phyloP scores from a whole-genome alignment of 2,888 invertebrate genomes.

The Lasioglossum leucozonium region DNA sequence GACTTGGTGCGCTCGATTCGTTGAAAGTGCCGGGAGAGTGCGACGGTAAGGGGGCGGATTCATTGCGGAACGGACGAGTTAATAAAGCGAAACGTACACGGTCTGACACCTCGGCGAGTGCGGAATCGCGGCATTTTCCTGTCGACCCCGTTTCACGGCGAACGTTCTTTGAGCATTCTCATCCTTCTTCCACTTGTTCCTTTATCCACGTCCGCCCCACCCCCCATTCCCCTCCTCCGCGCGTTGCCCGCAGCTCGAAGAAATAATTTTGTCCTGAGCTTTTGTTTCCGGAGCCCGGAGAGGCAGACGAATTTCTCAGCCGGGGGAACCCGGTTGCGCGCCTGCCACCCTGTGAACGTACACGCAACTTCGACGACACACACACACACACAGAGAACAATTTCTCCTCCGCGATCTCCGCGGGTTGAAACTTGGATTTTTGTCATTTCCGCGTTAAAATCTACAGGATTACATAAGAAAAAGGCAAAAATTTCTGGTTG shows the following conservation, averaged over 20 bases:
- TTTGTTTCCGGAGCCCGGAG: slow-evolving; percentile 29
- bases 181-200: neutral
- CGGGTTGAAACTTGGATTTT: too few species aligned
- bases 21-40: neutral
- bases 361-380: too few species aligned
- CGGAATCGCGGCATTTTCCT: slow-evolving; percentile 48
- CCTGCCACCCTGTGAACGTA: neutral
- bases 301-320: slow-evolving; percentile 24
- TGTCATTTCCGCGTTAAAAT: too few species aligned
- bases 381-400: too few species aligned
- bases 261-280: slow-evolving; percentile 44
- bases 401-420: too few species aligned
- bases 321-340: slow-evolving; percentile 7
- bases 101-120: slow-evolving; percentile 36
- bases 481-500: too few species aligned
- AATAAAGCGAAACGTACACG: slow-evolving; percentile 60
- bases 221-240: too few species aligned
- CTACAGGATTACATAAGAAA: too few species aligned
- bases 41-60: neutral
- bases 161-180: slow-evolving; percentile 23
- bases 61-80: slow-evolving; percentile 34
- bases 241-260: neutral
- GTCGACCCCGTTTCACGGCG: slow-evolving; percentile 52
- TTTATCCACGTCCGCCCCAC: neutral
- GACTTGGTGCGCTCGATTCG: slow-evolving; percentile 1